These are phyloP conservation scores for Trissolcus basalis DNA, from an alignment of 1,140 invertebrate genomes.

Conservation along the genomic window DNA sequence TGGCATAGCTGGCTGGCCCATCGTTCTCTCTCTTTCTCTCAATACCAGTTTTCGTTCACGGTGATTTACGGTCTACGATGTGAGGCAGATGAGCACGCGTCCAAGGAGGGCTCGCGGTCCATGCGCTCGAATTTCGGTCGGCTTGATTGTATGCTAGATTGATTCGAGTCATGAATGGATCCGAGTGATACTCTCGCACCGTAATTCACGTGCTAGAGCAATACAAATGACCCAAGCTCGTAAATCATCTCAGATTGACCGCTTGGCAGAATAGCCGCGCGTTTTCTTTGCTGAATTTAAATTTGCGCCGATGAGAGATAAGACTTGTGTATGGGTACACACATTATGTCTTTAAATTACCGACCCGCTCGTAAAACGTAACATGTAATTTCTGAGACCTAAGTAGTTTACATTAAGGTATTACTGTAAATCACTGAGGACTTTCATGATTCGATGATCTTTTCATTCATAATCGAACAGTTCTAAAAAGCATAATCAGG, in stretches of 20 bases:
- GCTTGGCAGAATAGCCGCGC: too few species aligned
- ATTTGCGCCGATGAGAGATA: too few species aligned
- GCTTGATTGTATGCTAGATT: slow-evolving; percentile 29
- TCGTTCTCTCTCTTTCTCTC: slow-evolving; percentile 26
- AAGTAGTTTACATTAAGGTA: slow-evolving; percentile 48
- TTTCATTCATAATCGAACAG: too few species aligned
- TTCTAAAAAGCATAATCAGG: too few species aligned
- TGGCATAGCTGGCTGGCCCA: slow-evolving; percentile 34
- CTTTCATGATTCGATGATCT: slow-evolving; percentile 1
- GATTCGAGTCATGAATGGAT: slow-evolving; percentile 24
- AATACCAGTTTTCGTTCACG: slow-evolving; percentile 51
- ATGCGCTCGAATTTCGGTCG: slow-evolving; percentile 38
- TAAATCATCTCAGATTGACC: too few species aligned
- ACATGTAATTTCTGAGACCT: slow-evolving; percentile 41
- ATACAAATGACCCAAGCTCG: slow-evolving; percentile 7
- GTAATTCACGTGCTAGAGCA: background rate
- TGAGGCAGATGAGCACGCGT: slow-evolving; percentile 57
- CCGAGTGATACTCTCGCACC: too few species aligned
- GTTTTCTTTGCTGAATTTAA: too few species aligned
- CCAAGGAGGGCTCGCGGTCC: slow-evolving; percentile 51
- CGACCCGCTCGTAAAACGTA: slow-evolving; percentile 35
- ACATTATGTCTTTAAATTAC: slow-evolving; percentile 45
- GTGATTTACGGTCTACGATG: slow-evolving; percentile 57
- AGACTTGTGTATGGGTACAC: too few species aligned
- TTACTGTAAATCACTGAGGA: slow-evolving; percentile 36